Evolutionary conservation across 2,888 invertebrate species (phyloP).

Genomic region (Odiellus spinosus): DNA sequence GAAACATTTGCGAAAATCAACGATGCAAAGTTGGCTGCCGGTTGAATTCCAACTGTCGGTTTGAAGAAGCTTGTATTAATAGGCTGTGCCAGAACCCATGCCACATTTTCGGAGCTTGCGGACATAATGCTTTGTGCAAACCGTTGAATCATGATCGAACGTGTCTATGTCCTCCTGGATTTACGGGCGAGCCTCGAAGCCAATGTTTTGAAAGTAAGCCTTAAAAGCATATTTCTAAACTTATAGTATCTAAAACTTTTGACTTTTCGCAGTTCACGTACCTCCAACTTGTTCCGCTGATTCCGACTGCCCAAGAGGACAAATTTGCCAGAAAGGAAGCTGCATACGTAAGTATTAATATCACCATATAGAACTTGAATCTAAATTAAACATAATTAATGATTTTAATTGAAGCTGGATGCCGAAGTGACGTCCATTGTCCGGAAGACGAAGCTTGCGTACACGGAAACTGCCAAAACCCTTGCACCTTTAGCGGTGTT

Average conservation of each 20-base stretch:
- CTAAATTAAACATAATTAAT: background rate
- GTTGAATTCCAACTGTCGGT: constrained; percentile 64
- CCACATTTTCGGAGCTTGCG: constrained; percentile 79
- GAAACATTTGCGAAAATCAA: constrained; percentile 20
- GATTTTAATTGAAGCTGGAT: constrained; percentile 27
- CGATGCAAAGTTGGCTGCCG: constrained; percentile 38
- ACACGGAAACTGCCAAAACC: constrained; percentile 61
- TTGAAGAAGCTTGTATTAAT: constrained; percentile 60
- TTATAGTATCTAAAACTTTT: constrained; percentile 10
- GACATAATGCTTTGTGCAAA: constrained; percentile 32
- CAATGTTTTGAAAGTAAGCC: constrained; percentile 64
- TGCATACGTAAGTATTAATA: constrained; percentile 13
- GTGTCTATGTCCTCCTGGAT: constrained; percentile 82
- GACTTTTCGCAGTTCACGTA: constrained; percentile 5
- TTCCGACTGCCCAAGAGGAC: constrained; percentile 65
- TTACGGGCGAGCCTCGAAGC: constrained; percentile 71
- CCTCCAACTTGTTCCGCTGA: constrained; percentile 56
- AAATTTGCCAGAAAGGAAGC: constrained; percentile 49
- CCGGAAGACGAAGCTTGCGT: constrained; percentile 62
- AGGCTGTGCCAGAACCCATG: constrained; percentile 60
- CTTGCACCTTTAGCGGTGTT: constrained; percentile 45
- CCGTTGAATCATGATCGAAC: constrained; percentile 74
- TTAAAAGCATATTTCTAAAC: background rate
- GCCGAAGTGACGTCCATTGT: constrained; percentile 65
- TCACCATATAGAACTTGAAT: background rate